Evolutionary conservation across 2,797 vertebrate genomes (phyloP).

Genomic region (Poecile montanus): DNA sequence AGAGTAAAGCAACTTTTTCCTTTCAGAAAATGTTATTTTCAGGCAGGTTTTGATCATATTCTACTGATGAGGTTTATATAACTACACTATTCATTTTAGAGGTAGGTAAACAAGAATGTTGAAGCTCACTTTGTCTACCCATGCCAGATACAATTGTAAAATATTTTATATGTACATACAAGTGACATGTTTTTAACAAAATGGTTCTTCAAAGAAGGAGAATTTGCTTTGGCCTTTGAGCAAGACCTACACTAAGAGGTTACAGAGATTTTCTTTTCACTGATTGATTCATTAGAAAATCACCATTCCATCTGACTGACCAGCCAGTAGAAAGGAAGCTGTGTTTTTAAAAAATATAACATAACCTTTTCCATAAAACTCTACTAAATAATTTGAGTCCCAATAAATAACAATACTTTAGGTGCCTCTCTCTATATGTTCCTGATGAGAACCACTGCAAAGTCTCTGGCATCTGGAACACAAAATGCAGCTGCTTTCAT

Average conservation of each 20-base stretch:
- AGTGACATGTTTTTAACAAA: not conserved
- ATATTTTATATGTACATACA: not conserved
- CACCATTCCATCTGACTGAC: not conserved
- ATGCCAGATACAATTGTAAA: not conserved
- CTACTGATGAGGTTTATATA: slow-evolving; percentile 12
- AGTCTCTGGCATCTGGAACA: not conserved
- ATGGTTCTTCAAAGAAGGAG: not conserved
- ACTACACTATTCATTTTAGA: slow-evolving; percentile 17
- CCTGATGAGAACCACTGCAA: not conserved
- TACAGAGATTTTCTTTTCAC: not conserved
- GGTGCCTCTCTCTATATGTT: not conserved
- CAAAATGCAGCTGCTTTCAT: slow-evolving; percentile 5
- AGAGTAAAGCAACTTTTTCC: not conserved
- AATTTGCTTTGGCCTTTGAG: slow-evolving; percentile 33
- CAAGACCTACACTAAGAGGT: not conserved
- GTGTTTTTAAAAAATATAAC: not conserved
- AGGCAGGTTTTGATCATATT: not conserved
- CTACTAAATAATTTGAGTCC: not conserved
- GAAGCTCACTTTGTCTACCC: not conserved
- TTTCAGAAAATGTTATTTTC: slow-evolving; percentile 18
- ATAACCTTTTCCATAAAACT: not conserved
- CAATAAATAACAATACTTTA: not conserved
- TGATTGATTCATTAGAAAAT: not conserved
- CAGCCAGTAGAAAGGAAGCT: not conserved
- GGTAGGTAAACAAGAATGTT: not conserved